Percentiles rank a stretch among this genome's conserved stretches.
These are phyloP conservation scores for Burhinus bistriatus DNA, from an alignment of 2,113 vertebrate genomes.

Conservation along the genomic window DNA sequence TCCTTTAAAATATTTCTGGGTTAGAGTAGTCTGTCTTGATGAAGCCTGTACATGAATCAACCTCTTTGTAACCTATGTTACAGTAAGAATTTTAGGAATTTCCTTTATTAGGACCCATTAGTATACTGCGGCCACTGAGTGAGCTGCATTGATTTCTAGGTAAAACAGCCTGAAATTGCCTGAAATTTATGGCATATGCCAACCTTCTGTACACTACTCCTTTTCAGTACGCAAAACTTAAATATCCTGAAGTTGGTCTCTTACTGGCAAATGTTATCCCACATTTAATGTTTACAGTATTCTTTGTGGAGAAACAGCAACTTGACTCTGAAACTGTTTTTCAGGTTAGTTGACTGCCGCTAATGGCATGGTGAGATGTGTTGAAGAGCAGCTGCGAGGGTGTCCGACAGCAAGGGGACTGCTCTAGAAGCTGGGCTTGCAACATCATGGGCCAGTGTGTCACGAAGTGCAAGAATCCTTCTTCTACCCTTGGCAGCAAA, in stretches of 20 bases:
- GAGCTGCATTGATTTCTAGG: slow-evolving; percentile 47
- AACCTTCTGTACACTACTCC: slow-evolving; percentile 25
- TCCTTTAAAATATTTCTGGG: slow-evolving; percentile 61
- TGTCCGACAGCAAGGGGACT: slow-evolving; percentile 77
- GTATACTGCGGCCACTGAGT: slow-evolving; percentile 21
- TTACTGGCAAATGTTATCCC: neutral
- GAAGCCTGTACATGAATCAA: slow-evolving; percentile 62
- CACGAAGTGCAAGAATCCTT: slow-evolving; percentile 99
- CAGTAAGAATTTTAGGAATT: slow-evolving; percentile 74
- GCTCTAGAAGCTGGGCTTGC: slow-evolving; percentile 69
- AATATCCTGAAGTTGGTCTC: neutral
- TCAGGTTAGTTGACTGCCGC: slow-evolving; percentile 63
- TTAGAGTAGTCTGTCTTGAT: slow-evolving; percentile 34
- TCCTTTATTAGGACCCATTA: slow-evolving; percentile 60
- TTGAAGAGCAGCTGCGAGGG: slow-evolving; percentile 78
- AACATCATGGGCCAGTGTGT: slow-evolving; percentile 98
- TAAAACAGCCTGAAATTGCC: slow-evolving; percentile 5
- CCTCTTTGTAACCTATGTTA: slow-evolving; percentile 70
- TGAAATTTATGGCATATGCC: slow-evolving; percentile 15
- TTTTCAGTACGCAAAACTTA: slow-evolving; percentile 28
- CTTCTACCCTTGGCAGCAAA: slow-evolving; percentile 97
- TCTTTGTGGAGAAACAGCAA: neutral
- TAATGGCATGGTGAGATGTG: slow-evolving; percentile 91
- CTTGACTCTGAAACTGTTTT: slow-evolving; percentile 48
- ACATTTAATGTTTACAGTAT: neutral